Evolutionary conservation across 2,797 vertebrate genomes (phyloP), one percentile per base, ranked within the genome.

Genomic region (Vireo griseus): DNA sequence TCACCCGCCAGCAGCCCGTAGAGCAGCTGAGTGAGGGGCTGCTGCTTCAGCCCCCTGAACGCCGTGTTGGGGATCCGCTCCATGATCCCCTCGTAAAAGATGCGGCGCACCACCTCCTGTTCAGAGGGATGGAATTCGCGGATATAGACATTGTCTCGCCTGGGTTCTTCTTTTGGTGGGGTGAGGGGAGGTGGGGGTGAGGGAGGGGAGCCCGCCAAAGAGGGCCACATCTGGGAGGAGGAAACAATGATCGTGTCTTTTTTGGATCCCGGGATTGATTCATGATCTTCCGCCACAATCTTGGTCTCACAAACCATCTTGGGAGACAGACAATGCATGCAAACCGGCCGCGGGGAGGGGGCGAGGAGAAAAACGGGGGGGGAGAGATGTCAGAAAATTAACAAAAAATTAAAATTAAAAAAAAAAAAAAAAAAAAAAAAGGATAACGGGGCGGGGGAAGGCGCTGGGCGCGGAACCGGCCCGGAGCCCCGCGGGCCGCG

Each of bases 271-370:
- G 98, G 98, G 97, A 99, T 98, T 98, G 98, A 98, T 93, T 98
- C 98, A 96, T 98, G 99, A 94, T 99, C 99, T 90, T 99, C 99
- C 95, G 99, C 98, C 98, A 99, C 98, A 93, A 99, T 99, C 98
- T 99, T 99, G 97, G 99, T 99, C 98, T 99, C 99, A 98, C 99
- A 99, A 98, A 99, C 99, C 99, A 99, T 99, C 98, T 99, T 98
- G 96, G 98, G 98, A 98, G 99, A 98, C 98, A 98, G 98, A 98
- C 98, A 99, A 99, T 99, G 98, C 99, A 99, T 99, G 98, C 99
- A 99, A 97, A 98, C 97, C 96, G 96, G 92, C 95, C 96, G 90
- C 94, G 96, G 79, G 92, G 92, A 94, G 78, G 82, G 80, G 65
- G 73, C 58, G 45, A 61, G 76, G 75, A 76, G 91, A 85, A 71